Percentiles rank a stretch among this genome's conserved stretches.
Evolutionary conservation across 2,113 vertebrate genomes (phyloP).

Genomic region (Athene cunicularia): DNA sequence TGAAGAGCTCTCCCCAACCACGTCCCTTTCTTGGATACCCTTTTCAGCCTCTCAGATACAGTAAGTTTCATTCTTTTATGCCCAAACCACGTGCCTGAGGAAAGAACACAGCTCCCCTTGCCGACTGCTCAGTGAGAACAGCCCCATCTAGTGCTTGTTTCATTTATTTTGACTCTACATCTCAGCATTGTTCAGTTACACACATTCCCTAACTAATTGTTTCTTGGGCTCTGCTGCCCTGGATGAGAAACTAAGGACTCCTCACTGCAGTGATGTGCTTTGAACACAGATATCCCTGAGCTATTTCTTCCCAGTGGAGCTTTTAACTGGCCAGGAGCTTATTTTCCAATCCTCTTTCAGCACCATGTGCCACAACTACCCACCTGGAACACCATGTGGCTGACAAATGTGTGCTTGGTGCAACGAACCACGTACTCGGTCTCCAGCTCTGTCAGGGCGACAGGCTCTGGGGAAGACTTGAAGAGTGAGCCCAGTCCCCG

Average conservation of each 20-base stretch:
- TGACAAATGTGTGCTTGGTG: constrained; percentile 80
- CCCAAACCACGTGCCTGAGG: not conserved
- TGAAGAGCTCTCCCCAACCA: not conserved
- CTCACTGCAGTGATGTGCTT: accelerated
- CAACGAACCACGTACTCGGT: constrained; percentile 83
- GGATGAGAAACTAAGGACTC: not conserved
- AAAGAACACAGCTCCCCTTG: not conserved
- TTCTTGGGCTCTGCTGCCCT: not conserved
- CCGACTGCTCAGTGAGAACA: not conserved
- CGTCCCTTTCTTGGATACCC: not conserved
- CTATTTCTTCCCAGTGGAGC: not conserved
- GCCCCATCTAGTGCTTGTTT: not conserved
- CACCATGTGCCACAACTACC: not conserved
- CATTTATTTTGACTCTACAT: not conserved
- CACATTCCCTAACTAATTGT: not conserved
- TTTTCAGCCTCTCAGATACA: not conserved
- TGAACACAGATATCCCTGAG: not conserved
- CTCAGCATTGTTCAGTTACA: not conserved
- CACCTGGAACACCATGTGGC: constrained; percentile 85
- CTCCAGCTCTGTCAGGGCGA: constrained; percentile 82
- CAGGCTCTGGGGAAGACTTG: constrained; percentile 81
- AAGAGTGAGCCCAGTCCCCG: constrained; percentile 77
- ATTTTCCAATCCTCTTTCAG: not conserved
- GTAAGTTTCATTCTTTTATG: not conserved
- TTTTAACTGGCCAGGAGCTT: not conserved